Evolutionary conservation across 2,113 vertebrate genomes (phyloP).

Genomic region (Anseranas semipalmata): DNA sequence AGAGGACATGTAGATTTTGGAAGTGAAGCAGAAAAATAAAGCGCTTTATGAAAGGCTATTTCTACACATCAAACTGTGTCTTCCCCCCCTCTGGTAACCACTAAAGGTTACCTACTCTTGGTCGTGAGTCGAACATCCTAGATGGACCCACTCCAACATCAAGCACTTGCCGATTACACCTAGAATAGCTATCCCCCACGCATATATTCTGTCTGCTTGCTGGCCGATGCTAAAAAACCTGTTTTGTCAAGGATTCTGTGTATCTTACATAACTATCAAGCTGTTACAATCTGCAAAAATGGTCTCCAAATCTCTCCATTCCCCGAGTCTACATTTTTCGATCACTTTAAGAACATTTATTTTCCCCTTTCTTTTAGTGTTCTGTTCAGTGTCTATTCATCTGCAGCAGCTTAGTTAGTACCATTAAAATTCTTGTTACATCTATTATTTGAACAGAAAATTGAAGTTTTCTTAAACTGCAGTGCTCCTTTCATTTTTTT

Average conservation of each 20-base stretch:
- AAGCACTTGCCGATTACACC: not conserved
- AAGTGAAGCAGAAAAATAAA: not conserved
- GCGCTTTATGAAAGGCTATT: not conserved
- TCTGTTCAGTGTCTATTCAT: not conserved
- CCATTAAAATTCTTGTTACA: not conserved
- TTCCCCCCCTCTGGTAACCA: not conserved
- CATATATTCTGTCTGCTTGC: not conserved
- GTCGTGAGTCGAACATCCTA: not conserved
- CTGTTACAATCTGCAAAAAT: slow-evolving; percentile 5
- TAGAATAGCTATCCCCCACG: not conserved
- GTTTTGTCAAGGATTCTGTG: slow-evolving; percentile 24
- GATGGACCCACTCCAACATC: not conserved
- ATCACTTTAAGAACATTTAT: not conserved
- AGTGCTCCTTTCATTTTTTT: not conserved
- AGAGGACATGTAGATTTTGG: not conserved
- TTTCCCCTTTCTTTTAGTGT: not conserved
- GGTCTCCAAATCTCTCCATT: not conserved
- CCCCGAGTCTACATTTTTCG: not conserved
- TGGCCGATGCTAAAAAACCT: not conserved
- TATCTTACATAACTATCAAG: slow-evolving; percentile 42
- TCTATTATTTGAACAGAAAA: not conserved
- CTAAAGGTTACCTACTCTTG: not conserved
- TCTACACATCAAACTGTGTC: not conserved
- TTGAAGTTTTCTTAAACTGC: not conserved
- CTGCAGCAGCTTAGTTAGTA: not conserved